Conservation (phyloP, 2,888 invertebrate species). For the Deilephila elpenor region DNA sequence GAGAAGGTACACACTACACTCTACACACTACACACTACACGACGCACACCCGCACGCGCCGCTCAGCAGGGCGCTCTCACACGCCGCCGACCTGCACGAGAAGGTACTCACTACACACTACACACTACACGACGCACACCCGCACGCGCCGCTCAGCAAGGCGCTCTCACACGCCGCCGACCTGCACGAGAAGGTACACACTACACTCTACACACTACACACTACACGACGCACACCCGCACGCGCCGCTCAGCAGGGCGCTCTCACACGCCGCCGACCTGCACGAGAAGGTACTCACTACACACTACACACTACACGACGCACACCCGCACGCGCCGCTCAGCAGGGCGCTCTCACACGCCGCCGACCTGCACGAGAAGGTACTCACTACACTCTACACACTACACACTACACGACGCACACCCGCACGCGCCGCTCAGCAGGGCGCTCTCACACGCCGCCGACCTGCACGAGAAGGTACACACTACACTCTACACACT, state of each 20-base stretch:
- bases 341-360: too few relatives aligned
- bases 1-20: not conserved
- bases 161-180: constrained; percentile 91
- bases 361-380: too few relatives aligned
- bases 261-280: constrained; percentile 86
- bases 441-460: constrained; percentile 86
- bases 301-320: constrained; percentile 89
- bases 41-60: too few relatives aligned
- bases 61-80: not conserved
- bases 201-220: constrained; percentile 30
- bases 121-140: constrained; percentile 75
- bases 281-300: constrained; percentile 66
- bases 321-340: constrained; percentile 93
- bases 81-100: constrained; percentile 75
- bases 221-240: constrained; percentile 96
- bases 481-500: too few relatives aligned
- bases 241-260: constrained; percentile 93
- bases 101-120: constrained; percentile 62
- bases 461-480: too few relatives aligned
- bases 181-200: too few relatives aligned
- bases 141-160: constrained; percentile 89
- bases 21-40: not conserved
- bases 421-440: constrained; percentile 87
- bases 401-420: constrained; percentile 89
- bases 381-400: not conserved